Evolutionary conservation across 1,140 invertebrate genomes (phyloP).

Genomic region (Kradibia gibbosae): DNA sequence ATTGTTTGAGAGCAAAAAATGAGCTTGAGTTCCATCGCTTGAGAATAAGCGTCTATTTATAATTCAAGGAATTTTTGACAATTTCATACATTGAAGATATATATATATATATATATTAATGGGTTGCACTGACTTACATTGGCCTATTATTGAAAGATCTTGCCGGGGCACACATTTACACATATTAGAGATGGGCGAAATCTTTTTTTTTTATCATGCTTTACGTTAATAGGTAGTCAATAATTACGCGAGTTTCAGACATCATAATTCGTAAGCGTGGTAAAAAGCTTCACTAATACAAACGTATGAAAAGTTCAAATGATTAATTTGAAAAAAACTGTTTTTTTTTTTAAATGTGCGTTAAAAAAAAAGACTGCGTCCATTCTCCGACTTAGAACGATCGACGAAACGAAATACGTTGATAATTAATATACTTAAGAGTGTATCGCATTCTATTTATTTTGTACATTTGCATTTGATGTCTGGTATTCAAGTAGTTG

Average conservation of each 20-base stretch:
- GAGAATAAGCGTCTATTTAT: not conserved
- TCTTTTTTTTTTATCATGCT: not conserved
- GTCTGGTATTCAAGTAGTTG: no score
- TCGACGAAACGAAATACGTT: no score
- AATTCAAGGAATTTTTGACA: not conserved
- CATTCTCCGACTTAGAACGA: not conserved
- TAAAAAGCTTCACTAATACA: no score
- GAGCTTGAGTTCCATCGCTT: not conserved
- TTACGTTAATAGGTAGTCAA: not conserved
- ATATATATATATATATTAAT: not conserved
- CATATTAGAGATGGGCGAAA: not conserved
- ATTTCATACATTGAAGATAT: no score
- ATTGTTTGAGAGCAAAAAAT: no score
- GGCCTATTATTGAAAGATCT: slow-evolving; percentile 44
- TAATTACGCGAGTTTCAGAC: not conserved
- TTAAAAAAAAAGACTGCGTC: slow-evolving; percentile 1
- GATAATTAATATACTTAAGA: no score
- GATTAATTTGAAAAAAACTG: not conserved
- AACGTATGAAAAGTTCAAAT: not conserved
- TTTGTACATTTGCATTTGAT: no score
- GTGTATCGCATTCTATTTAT: no score
- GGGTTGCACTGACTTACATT: not conserved
- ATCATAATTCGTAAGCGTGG: no score
- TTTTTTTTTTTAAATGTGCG: not conserved
- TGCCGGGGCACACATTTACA: not conserved